These are phyloP conservation scores for Cryptus viduatorius DNA, from an alignment of 2,888 invertebrate genomes.

Conservation along the genomic window DNA sequence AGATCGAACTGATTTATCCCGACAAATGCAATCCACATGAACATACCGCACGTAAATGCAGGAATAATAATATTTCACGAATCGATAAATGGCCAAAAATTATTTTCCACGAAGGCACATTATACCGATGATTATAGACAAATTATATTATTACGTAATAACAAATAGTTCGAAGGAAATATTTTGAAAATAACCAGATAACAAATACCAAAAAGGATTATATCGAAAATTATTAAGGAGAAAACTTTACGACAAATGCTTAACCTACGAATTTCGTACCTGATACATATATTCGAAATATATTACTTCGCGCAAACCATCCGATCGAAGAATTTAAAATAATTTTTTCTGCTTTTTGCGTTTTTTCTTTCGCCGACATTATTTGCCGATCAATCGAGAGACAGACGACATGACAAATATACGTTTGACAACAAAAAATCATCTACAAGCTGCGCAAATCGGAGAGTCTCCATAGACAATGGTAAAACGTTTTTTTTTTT, in stretches of 20 bases:
- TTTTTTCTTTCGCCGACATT: neutral
- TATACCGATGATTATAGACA: neutral
- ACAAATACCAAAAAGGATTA: neutral
- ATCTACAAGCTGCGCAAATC: no score
- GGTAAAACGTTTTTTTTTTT: neutral
- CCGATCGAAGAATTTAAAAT: neutral
- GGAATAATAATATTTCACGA: neutral
- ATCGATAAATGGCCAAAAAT: neutral
- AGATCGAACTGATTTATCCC: neutral
- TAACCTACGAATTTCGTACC: constrained; percentile 28
- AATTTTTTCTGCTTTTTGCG: neutral
- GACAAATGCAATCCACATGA: neutral
- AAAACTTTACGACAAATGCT: constrained; percentile 7
- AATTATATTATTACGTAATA: neutral
- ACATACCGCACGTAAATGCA: no score
- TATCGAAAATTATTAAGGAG: no score
- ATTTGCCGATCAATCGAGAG: no score
- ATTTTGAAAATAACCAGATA: constrained; percentile 2
- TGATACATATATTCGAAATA: constrained; percentile 24
- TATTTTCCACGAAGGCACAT: neutral
- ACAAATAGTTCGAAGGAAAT: neutral
- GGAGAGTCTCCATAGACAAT: no score
- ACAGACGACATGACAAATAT: no score
- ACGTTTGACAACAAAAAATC: no score
- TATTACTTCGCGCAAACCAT: neutral